A percentile compares a stretch with the other conserved stretches of the same genome.
Conservation (phyloP, 2,113 vertebrate genomes). For the Rhabdornis inornatus region DNA sequence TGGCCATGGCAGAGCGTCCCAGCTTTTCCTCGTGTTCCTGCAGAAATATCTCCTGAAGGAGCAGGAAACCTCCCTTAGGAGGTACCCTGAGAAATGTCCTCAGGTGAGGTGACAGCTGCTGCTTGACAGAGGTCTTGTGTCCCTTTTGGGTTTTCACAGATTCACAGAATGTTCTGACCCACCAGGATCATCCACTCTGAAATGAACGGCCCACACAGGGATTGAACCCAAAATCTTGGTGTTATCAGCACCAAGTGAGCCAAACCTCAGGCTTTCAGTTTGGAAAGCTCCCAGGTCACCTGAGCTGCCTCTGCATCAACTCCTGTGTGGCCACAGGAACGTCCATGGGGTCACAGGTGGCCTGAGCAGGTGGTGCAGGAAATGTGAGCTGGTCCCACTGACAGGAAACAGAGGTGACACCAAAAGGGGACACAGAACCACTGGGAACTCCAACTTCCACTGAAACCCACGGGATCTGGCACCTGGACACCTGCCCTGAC, state of each 20-base stretch:
- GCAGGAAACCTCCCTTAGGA: not conserved
- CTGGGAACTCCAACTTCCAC: not conserved
- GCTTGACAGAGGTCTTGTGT: not conserved
- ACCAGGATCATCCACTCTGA: not conserved
- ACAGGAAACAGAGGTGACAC: not conserved
- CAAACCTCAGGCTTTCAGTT: not conserved
- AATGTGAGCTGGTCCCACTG: not conserved
- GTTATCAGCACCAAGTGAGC: not conserved
- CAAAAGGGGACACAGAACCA: not conserved
- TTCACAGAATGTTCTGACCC: not conserved
- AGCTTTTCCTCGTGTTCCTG: not conserved
- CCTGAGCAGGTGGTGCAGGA: not conserved
- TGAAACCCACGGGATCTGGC: not conserved
- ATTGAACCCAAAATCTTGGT: not conserved
- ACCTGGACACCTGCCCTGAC: not conserved
- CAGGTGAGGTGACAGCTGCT: not conserved
- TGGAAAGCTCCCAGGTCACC: not conserved
- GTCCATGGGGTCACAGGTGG: not conserved
- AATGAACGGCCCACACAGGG: rapidly evolving
- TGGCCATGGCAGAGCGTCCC: not conserved
- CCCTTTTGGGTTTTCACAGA: not conserved
- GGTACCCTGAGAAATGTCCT: not conserved
- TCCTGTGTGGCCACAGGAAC: not conserved
- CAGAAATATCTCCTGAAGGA: not conserved
- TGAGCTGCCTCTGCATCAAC: not conserved